Evolutionary conservation across 2,113 vertebrate species (phyloP).

Genomic region (Hemiprocne comata): DNA sequence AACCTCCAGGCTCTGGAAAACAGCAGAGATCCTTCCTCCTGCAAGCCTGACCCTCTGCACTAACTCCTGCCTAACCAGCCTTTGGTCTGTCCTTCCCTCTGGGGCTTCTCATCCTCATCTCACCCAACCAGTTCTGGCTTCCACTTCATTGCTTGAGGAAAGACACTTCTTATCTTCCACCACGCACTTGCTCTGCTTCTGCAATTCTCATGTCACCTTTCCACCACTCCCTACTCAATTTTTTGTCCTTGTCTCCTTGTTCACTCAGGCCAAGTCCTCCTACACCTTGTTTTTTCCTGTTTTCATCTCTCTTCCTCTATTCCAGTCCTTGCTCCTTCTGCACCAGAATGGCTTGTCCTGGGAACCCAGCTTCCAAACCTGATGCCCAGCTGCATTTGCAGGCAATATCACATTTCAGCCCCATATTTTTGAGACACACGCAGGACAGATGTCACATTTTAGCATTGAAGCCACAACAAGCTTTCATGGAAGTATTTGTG

Average conservation of each 20-base stretch:
- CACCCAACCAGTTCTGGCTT: background rate
- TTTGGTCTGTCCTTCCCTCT: background rate
- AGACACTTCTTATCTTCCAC: background rate
- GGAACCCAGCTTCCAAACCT: background rate
- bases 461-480: background rate
- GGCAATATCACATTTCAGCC: background rate
- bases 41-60: rapidly evolving
- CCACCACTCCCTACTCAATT: background rate
- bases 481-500: background rate
- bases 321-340: background rate
- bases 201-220: background rate
- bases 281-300: background rate
- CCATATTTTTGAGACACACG: background rate
- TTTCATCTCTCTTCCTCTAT: background rate
- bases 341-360: background rate
- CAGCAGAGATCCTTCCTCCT: rapidly evolving
- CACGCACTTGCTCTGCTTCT: rapidly evolving
- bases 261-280: background rate
- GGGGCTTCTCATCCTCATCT: background rate
- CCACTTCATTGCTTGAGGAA: background rate
- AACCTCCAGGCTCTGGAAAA: background rate
- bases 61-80: background rate
- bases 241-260: background rate
- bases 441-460: background rate
- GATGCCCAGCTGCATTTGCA: rapidly evolving